Evolutionary conservation across 2,888 invertebrate species (phyloP).

Genomic region (Leptopterna dolabrata): DNA sequence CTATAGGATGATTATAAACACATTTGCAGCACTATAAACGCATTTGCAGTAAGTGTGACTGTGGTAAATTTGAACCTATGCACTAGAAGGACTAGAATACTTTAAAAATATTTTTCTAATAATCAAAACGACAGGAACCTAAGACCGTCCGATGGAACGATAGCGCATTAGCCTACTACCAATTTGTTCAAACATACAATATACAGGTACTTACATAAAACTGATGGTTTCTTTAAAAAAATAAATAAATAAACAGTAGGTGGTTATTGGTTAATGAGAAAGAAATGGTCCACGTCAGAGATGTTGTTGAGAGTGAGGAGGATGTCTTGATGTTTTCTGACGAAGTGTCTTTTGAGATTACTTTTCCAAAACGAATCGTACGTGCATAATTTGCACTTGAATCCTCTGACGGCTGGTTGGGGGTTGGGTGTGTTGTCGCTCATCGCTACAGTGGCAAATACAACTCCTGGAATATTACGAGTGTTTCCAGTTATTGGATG

Average conservation of each 20-base stretch:
- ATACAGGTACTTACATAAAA: background rate
- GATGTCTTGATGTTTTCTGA: slow-evolving; percentile 49
- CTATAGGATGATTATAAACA: too few relatives aligned
- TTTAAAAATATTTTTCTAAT: background rate
- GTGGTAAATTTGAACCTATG: background rate
- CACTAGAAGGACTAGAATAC: background rate
- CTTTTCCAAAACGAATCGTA: slow-evolving; percentile 48
- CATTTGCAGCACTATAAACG: too few relatives aligned
- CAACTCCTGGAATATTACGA: background rate
- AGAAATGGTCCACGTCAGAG: slow-evolving; percentile 34
- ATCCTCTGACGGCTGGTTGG: slow-evolving; percentile 18
- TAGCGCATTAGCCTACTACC: background rate
- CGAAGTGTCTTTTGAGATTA: slow-evolving; percentile 43
- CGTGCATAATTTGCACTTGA: slow-evolving; percentile 45
- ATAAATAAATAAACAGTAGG: background rate
- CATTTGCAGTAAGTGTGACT: too few relatives aligned
- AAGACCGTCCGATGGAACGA: background rate
- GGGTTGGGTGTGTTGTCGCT: background rate
- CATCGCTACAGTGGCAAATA: background rate
- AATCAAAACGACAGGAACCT: background rate
- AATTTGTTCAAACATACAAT: background rate
- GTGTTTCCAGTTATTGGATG: too few relatives aligned
- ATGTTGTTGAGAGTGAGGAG: background rate
- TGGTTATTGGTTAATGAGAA: slow-evolving; percentile 28
- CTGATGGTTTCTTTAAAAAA: too few relatives aligned